Conservation (phyloP, 2,113 vertebrate species). For the Sceloporus undulatus region DNA sequence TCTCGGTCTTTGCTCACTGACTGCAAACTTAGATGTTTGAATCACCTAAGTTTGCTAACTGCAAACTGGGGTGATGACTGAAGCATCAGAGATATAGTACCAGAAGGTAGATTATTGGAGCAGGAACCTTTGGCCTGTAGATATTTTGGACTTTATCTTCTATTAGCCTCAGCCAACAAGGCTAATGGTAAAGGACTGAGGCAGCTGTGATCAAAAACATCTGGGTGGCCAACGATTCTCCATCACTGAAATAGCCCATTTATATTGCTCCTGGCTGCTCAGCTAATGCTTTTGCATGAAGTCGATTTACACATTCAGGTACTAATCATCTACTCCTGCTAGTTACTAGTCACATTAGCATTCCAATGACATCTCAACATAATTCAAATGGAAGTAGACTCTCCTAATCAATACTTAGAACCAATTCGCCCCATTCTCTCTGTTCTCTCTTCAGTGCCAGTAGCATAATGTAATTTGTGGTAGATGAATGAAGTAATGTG, state of each 20-base stretch:
- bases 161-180: too few relatives aligned
- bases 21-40: too few relatives aligned
- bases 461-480: background rate
- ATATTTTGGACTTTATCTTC: background rate
- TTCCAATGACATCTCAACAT: background rate
- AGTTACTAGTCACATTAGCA: background rate
- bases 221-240: too few relatives aligned
- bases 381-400: background rate
- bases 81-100: background rate
- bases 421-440: background rate
- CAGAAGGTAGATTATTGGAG: background rate
- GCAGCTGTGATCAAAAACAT: background rate
- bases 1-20: background rate
- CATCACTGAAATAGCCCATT: background rate
- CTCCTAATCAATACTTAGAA: background rate
- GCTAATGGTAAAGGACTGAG: too few relatives aligned
- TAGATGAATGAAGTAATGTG: conserved; percentile 1
- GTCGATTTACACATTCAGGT: background rate
- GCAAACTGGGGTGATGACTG: background rate
- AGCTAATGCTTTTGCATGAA: background rate
- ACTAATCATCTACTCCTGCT: too few relatives aligned
- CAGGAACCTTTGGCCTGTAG: background rate
- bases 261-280: background rate
- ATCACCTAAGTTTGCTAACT: too few relatives aligned
- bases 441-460: background rate